A percentile compares a stretch with the other conserved stretches of the same genome.
Evolutionary conservation across 2,888 invertebrate genomes (phyloP).

Genomic region (Helobdella robusta): DNA sequence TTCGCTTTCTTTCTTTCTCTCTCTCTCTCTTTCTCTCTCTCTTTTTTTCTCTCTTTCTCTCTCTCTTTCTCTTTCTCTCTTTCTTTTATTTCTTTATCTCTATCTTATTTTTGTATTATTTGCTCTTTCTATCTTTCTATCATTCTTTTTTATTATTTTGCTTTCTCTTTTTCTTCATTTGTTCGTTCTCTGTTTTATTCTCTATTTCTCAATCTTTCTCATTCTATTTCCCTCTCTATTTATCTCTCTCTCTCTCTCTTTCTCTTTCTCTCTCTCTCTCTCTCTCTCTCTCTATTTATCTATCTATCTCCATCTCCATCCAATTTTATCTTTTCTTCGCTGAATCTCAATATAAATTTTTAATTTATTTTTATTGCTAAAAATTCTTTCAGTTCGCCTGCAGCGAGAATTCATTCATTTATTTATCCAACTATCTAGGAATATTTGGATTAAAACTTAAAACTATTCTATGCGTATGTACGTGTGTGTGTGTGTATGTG

Average conservation of each 20-base stretch:
- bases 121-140: background rate
- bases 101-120: background rate
- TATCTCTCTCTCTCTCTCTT: too few species aligned
- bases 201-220: too few species aligned
- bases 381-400: too few species aligned
- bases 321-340: too few species aligned
- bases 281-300: too few species aligned
- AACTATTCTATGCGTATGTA: background rate
- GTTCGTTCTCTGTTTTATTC: background rate
- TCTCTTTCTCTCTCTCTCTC: too few species aligned
- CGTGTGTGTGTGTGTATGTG: background rate
- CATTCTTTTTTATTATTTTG: background rate
- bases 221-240: too few species aligned
- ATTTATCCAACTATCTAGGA: background rate
- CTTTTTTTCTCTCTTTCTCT: background rate
- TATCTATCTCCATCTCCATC: too few species aligned
- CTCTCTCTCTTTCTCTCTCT: constrained; percentile 1
- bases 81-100: background rate
- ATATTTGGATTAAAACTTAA: background rate
- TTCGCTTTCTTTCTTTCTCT: background rate
- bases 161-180: background rate
- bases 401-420: too few species aligned
- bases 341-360: too few species aligned
- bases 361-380: too few species aligned
- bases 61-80: background rate